Percentiles rank a stretch among this genome's conserved stretches.
Conservation (phyloP, 2,113 vertebrate species). For the Struthio camelus region DNA sequence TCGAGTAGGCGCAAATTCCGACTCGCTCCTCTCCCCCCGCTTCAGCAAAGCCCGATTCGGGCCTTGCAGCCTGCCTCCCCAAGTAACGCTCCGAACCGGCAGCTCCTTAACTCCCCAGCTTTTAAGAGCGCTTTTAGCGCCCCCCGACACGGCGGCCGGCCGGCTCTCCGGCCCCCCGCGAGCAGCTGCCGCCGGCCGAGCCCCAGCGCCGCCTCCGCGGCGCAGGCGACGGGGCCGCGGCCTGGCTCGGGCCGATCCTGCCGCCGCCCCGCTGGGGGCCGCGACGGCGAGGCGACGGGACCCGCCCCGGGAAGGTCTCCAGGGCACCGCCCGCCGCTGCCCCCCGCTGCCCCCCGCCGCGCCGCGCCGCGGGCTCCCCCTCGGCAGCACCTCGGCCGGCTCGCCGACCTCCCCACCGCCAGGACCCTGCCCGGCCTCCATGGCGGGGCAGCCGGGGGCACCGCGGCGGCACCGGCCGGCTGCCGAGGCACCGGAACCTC, state of each 20-base stretch:
- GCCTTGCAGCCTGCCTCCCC: not conserved
- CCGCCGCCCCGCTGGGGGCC: no score
- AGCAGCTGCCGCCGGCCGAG: no score
- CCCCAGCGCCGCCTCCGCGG: no score
- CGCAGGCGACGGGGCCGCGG: not conserved
- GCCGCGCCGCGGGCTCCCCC: no score
- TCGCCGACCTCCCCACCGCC: not conserved
- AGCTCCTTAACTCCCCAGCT: not conserved
- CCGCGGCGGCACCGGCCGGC: no score
- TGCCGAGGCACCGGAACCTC: no score
- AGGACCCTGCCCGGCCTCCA: slow-evolving; percentile 7
- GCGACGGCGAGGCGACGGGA: no score
- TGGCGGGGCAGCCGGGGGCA: not conserved
- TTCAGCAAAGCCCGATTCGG: not conserved
- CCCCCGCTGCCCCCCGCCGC: no score
- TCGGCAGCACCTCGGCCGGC: not conserved
- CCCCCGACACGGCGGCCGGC: no score
- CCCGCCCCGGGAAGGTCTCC: not conserved
- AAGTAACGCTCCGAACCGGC: not conserved
- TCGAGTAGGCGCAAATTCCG: not conserved
- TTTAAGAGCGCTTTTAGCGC: no score
- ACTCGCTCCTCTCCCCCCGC: not conserved
- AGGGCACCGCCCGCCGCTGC: not conserved
- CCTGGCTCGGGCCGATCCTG: not conserved
- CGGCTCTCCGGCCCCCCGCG: not conserved